Percentiles rank a stretch among this genome's conserved stretches.
Conservation (phyloP, 2,888 invertebrate species). For the Drosophila engyochracea region DNA sequence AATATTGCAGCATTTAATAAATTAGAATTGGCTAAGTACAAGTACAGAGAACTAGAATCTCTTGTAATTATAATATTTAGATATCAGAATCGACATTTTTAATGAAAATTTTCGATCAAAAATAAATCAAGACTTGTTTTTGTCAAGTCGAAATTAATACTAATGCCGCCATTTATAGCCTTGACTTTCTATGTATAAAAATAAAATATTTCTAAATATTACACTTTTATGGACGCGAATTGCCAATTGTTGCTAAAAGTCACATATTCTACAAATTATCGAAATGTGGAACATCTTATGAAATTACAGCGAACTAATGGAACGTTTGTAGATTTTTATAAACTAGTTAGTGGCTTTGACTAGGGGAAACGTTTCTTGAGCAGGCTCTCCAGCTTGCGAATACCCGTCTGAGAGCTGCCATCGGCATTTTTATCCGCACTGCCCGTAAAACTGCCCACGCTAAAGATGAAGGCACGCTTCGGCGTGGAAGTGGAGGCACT, state of each 20-base stretch:
- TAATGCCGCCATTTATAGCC: neutral
- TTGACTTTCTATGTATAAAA: constrained; percentile 1
- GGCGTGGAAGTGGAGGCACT: constrained; percentile 72
- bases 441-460: constrained; percentile 83
- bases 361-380: constrained; percentile 86
- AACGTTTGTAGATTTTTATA: constrained; percentile 41
- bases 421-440: constrained; percentile 78
- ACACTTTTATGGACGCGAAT: neutral
- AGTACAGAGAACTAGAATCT: neutral
- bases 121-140: neutral
- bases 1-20: neutral
- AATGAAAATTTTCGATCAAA: neutral
- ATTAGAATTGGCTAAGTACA: neutral
- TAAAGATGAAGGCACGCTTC: constrained; percentile 83
- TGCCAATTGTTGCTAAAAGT: constrained; percentile 7
- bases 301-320: constrained; percentile 43
- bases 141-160: neutral
- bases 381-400: constrained; percentile 87
- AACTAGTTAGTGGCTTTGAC: constrained; percentile 33
- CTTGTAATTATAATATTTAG: neutral
- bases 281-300: neutral
- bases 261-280: neutral
- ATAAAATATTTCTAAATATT: constrained; percentile 8
- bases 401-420: constrained; percentile 78
- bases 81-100: neutral